Evolutionary conservation across 1,140 invertebrate genomes (phyloP), one percentile per base, ranked within the genome.

Genomic region (Sycophaga agraensis): DNA sequence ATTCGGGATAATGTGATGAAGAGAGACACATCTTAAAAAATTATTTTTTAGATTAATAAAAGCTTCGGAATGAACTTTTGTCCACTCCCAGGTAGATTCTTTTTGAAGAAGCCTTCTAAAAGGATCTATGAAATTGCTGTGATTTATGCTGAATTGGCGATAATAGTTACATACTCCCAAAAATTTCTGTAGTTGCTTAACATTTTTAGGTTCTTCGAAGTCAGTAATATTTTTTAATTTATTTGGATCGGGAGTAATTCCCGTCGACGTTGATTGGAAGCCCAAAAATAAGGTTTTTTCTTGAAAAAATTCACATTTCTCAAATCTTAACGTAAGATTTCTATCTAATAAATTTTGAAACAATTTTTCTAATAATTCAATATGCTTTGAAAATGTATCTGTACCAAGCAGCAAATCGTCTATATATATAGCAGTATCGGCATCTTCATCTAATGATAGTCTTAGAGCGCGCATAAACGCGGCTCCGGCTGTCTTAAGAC

Each of bases 401-500:
- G 60, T 59, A 4, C 49, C 50, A 7, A 64, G 51, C 11, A 67
- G 51, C 28, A 65, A 34, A 35, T 67, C 63, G 26, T 67, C 68
- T 1, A 70, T 50, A 31, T 64, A 37, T 19, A n/a, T 37, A 6
- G 19, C 37, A 2, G 42, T 40, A 19, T 24, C 16, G 1, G 2
- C 1, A 16, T 31, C 16, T 28, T 45, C 16, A 53, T 28, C 42
- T 22, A 61, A 12, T 40, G 17, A 46, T 24, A 11, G 24, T 17
- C 17, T 55, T 16, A 65, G 34, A 12, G 63, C 58, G 19, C 53
- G 24, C 9, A 70, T 70, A 59, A 76, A 76, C 50, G 62, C 69
- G 1, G 63, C 66, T 0, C 74, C 73, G 6, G 73, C 69, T 0
- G 68, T 73, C 39, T 71, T 73, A 8, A 77, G 43, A 0, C 74